Conservation (phyloP, 2,888 invertebrate genomes). For the Troides aeacus region DNA sequence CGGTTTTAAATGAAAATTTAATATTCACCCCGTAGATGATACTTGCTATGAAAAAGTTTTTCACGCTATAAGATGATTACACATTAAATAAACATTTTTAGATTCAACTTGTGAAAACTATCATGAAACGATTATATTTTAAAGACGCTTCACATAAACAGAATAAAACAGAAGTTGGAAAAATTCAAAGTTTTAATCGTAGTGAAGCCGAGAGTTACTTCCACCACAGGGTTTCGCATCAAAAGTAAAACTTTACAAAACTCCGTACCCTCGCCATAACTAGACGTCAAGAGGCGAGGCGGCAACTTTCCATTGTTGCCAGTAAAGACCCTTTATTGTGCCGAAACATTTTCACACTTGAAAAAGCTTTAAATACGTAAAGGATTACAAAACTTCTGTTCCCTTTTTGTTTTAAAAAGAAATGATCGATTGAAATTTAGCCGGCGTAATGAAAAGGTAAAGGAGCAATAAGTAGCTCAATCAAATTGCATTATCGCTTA, state of each 20-base stretch:
- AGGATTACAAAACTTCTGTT: conserved; percentile 37
- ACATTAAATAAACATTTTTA: not conserved
- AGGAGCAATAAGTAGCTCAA: conserved; percentile 73
- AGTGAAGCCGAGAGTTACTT: conserved; percentile 40
- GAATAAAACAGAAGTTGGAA: conserved; percentile 10
- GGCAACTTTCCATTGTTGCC: conserved; percentile 60
- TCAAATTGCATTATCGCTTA: conserved; percentile 72
- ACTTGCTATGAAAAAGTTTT: not conserved
- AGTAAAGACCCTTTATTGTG: conserved; percentile 48
- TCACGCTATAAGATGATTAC: not conserved
- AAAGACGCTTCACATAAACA: conserved; percentile 13
- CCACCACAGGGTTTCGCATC: conserved; percentile 36
- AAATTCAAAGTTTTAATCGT: conserved; percentile 25
- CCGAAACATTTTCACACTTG: conserved; percentile 52
- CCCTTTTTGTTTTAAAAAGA: conserved; percentile 33
- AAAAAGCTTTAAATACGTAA: conserved; percentile 35
- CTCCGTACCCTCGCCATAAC: conserved; percentile 38
- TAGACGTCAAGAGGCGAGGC: conserved; percentile 61
- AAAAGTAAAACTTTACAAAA: conserved; percentile 40
- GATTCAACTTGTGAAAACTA: not conserved
- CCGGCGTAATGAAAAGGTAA: conserved; percentile 67
- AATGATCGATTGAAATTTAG: conserved; percentile 53
- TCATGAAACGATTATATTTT: not conserved
- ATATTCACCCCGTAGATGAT: conserved; percentile 14
- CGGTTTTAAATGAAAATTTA: conserved; percentile 24